Evolutionary conservation across 2,888 invertebrate genomes (phyloP).

Genomic region (Asteroscopus sphinx): DNA sequence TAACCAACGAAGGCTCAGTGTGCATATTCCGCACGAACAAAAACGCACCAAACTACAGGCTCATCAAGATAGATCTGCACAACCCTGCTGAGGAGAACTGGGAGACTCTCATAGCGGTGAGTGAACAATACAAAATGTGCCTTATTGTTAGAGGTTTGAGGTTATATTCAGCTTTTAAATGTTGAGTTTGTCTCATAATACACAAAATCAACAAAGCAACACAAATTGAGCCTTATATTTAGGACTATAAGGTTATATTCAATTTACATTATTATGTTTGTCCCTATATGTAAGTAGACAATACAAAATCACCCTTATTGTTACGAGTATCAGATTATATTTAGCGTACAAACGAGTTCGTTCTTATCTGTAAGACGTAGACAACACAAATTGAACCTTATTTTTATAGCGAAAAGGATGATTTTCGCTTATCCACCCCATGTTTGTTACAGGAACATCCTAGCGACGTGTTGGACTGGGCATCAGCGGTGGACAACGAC

Average conservation of each 20-base stretch:
- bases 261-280: no score
- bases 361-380: constrained; percentile 34
- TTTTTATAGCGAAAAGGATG: accelerated
- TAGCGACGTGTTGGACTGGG: constrained; percentile 97
- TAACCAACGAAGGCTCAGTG: constrained; percentile 95
- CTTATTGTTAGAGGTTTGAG: neutral
- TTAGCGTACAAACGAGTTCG: neutral
- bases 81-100: constrained; percentile 94
- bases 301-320: no score
- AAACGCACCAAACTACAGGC: constrained; percentile 96
- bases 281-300: no score
- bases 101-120: constrained; percentile 93
- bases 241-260: no score
- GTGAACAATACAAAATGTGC: constrained; percentile 38
- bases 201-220: no score
- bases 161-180: neutral
- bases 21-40: constrained; percentile 97
- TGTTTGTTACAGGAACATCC: constrained; percentile 91
- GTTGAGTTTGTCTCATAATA: no score
- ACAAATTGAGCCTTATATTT: no score
- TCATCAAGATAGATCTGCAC: constrained; percentile 95
- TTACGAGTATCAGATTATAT: no score
- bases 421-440: constrained; percentile 3
- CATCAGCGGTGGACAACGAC: constrained; percentile 94
- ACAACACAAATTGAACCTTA: neutral